phyloP scores from a whole-genome alignment of 2,113 vertebrate species.

The Guaruba guarouba region DNA sequence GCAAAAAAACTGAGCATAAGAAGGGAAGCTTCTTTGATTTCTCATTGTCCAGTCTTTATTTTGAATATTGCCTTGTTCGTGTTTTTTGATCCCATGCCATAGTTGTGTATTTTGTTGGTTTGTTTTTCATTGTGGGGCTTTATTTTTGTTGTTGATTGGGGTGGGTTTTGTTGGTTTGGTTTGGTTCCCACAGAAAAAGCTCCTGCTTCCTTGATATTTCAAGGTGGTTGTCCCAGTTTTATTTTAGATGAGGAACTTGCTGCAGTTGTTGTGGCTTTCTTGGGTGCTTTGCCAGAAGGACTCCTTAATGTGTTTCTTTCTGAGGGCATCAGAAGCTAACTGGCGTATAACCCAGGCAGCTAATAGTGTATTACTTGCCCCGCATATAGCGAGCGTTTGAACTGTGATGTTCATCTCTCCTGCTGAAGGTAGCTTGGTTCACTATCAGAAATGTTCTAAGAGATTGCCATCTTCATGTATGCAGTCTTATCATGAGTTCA shows the following conservation, averaged over 20 bases:
- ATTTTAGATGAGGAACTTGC: not conserved
- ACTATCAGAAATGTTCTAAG: not conserved
- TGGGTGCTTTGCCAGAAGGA: not conserved
- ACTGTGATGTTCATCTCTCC: not conserved
- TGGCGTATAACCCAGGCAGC: not conserved
- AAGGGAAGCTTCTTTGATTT: not conserved
- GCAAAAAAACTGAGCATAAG: not conserved
- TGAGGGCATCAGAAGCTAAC: not conserved
- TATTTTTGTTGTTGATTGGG: not conserved
- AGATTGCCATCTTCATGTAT: accelerated
- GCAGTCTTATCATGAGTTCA: not conserved
- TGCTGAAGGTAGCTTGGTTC: not conserved
- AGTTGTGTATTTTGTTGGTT: not conserved
- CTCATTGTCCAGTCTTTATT: not conserved
- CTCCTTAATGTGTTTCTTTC: not conserved
- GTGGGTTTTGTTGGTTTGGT: not conserved
- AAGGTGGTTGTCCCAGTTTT: not conserved
- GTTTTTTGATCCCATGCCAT: not conserved
- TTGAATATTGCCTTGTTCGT: not conserved
- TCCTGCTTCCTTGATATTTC: not conserved
- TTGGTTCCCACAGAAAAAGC: not conserved
- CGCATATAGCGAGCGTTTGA: not conserved
- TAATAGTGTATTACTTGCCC: too few species aligned
- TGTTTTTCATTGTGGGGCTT: not conserved
- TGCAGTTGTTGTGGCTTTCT: not conserved